Base-by-base conservation (phyloP, 64 coral and sea anemone genomes). In the Orbicella faveolata region DNA sequence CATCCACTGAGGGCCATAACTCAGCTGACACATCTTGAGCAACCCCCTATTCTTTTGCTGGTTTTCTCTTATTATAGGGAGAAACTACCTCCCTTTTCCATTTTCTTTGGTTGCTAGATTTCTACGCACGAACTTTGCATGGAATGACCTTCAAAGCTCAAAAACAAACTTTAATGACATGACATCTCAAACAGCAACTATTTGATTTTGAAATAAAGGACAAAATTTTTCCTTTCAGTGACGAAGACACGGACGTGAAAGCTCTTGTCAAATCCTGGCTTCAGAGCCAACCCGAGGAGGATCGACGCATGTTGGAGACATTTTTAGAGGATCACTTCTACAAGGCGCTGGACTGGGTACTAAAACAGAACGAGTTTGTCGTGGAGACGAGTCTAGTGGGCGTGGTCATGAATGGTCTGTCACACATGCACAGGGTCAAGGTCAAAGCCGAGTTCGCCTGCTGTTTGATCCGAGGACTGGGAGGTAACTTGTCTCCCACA, bases 271-370 rank as follows among this genome's bases (percentile, higher is more conserved):
- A 90, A 19, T 99, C 97, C 0, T 99, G 97, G 97, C 88, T 99
- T n/a, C 85, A 91, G 34, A 93, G 90, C 39, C 97, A 96, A 61
- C 84, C 94, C 23, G 97, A 99, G 72, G 97, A 88, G 52, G 88
- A 94, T 44, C 87, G 92, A 21, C 91, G 97, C 16, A 79, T 93
- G 74, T 54, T 99, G 20, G 94, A 96, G 66, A 78, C 89, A 0
- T 99, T 94, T 84, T 54, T 99, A 16, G 97, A 99, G 52, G 97
- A 99, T 79, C 83, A 95, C 59, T 99, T 99, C 84, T 96, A 99
- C 94, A 99, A 96, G 75, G 97, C 97, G 26, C 79, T 99, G 37
- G 97, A 99, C 34, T 99, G 97, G 97, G 97, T 99, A 3, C 89
- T 95, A 52, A 99, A 99, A 73, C 93, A 95, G 13, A 96, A 96